Conservation (phyloP, 1,140 invertebrate species). For the Latrodectus geometricus region DNA sequence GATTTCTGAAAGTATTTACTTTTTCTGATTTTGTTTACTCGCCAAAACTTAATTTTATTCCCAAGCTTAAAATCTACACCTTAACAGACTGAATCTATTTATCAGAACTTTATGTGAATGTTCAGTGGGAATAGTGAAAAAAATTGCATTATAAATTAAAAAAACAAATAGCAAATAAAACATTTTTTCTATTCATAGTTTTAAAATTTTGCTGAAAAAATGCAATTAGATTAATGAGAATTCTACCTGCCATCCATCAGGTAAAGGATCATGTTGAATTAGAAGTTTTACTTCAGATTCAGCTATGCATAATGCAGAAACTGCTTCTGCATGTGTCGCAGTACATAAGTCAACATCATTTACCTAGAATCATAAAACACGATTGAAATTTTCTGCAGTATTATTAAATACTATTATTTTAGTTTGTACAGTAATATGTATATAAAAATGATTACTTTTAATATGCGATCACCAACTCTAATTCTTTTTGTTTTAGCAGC, state of each 20-base stretch:
- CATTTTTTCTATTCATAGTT: too few relatives aligned
- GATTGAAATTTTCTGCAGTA: not conserved
- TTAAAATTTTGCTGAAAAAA: too few relatives aligned
- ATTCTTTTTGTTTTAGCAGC: conserved; percentile 91
- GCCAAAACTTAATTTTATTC: too few relatives aligned
- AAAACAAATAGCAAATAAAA: too few relatives aligned
- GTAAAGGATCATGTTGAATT: conserved; percentile 95
- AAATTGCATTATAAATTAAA: too few relatives aligned
- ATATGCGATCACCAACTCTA: conserved; percentile 93
- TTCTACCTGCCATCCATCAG: conserved; percentile 88
- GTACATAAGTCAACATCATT: conserved; percentile 89
- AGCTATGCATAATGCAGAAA: conserved; percentile 88
- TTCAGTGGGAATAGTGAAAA: too few relatives aligned
- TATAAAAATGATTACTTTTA: conserved; percentile 86
- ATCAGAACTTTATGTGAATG: too few relatives aligned
- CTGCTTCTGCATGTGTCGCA: conserved; percentile 93
- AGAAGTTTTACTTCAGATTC: conserved; percentile 85
- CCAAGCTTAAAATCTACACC: too few relatives aligned
- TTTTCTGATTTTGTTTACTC: too few relatives aligned
- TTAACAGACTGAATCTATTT: too few relatives aligned
- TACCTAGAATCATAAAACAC: conserved; percentile 68
- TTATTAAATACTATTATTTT: not conserved
- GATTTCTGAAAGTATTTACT: too few relatives aligned
- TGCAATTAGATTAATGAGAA: not conserved
- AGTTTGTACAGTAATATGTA: conserved; percentile 76